These are phyloP conservation scores for Andrena minutula DNA, from an alignment of 2,888 invertebrate genomes.

Conservation along the genomic window DNA sequence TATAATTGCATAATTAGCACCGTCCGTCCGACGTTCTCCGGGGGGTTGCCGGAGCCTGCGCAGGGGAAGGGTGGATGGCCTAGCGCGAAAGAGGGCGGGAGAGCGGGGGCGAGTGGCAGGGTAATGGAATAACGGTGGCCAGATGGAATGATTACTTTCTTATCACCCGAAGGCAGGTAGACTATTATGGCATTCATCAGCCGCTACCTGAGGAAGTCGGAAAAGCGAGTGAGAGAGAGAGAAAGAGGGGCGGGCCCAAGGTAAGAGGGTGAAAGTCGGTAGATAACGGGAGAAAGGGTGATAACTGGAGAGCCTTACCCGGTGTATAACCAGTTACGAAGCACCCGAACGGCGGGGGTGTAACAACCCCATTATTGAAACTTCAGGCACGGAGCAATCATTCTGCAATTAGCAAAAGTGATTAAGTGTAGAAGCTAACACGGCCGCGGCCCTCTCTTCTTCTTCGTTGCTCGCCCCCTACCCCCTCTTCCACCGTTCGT, in stretches of 20 bases:
- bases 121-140: slow-evolving; percentile 76
- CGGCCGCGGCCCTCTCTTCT: slow-evolving; percentile 30
- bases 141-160: slow-evolving; percentile 79
- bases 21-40: slow-evolving; percentile 13
- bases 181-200: slow-evolving; percentile 77
- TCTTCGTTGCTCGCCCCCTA: background rate
- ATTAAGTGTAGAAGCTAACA: slow-evolving; percentile 79
- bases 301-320: slow-evolving; percentile 55
- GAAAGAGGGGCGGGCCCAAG: slow-evolving; percentile 8
- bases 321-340: slow-evolving; percentile 67
- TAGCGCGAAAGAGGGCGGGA: slow-evolving; percentile 6
- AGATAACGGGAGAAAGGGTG: slow-evolving; percentile 61
- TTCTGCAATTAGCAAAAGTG: slow-evolving; percentile 83
- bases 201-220: slow-evolving; percentile 57
- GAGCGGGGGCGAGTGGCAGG: slow-evolving; percentile 16
- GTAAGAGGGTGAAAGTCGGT: slow-evolving; percentile 31
- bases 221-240: slow-evolving; percentile 2
- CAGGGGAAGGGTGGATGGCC: background rate
- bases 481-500: background rate
- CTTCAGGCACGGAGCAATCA: slow-evolving; percentile 81
- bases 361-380: slow-evolving; percentile 83
- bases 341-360: slow-evolving; percentile 56
- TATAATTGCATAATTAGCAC: slow-evolving; percentile 70
- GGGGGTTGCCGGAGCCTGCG: slow-evolving; percentile 8
- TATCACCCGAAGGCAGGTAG: slow-evolving; percentile 74